Base-by-base conservation (phyloP, 2,888 invertebrate genomes). In the Pandemis corylana region DNA sequence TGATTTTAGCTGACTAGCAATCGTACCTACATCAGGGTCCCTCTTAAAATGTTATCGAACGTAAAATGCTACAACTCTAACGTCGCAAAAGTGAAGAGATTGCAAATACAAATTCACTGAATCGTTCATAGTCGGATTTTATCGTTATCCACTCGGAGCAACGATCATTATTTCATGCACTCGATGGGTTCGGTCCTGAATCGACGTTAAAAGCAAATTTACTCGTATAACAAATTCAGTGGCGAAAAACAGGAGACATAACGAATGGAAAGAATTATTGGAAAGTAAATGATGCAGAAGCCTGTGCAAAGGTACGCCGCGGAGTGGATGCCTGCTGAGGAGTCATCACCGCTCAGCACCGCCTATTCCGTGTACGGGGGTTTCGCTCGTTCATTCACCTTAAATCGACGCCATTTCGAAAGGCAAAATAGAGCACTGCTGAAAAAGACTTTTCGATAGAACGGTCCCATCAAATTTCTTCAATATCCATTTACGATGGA, bases 381-480 rank as follows among this genome's bases (percentile, higher is more conserved):
- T 94, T 91, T 90, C 80, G 89, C 91, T 92, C 91, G 91, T 93
- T 93, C 91, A 91, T 93, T 93, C 93, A 91, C 90, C 92, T 92
- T 93, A 93, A 93, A 93, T 93, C 89, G 93, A 87, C 89, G 90
- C 92, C 91, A 92, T 93, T 93, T 84, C 84, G 85, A 89, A 83
- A 90, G 87, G 90, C 91, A 90, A 93, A 94, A 91, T 92, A 92
- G 91, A 90, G 89, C 89, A 89, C 88, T 91, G 88, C 88, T 84
- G 85, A 89, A 89, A 90, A 91, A 91, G 90, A 89, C 86, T 89
- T 93, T 90, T 86, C 92, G 89, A 92, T 90, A 91, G 92, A 92
- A 89, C 84, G 88, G 83, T 84, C 86, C 89, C 85, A 90, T 90
- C 89, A 90, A 90, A 89, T 91, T 90, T 92, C 91, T 90, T 91